phyloP scores from a whole-genome alignment of 2,888 invertebrate genomes.

The Malthinus seriepunctatus region DNA sequence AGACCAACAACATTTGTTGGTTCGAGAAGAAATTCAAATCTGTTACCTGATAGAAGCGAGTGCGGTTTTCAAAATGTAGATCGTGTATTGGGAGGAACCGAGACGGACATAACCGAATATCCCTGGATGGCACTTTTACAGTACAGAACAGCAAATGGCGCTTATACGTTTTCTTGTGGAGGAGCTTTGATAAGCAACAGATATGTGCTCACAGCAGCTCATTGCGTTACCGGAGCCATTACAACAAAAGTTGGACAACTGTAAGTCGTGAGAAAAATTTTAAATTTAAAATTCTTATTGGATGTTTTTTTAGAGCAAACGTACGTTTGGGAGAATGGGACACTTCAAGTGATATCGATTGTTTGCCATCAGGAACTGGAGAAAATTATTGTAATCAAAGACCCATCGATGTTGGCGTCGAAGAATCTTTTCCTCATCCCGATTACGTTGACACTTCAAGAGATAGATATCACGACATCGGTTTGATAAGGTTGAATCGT shows the following conservation, averaged over 20 bases:
- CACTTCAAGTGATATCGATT: slow-evolving; percentile 51
- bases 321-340: slow-evolving; percentile 58
- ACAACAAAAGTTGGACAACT: slow-evolving; percentile 6
- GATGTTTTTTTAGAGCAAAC: slow-evolving; percentile 36
- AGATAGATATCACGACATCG: slow-evolving; percentile 45
- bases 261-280: neutral
- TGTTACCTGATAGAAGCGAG: slow-evolving; percentile 36
- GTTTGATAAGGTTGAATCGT: slow-evolving; percentile 54
- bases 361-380: slow-evolving; percentile 40
- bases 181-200: slow-evolving; percentile 54
- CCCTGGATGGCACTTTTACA: slow-evolving; percentile 55
- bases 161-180: slow-evolving; percentile 43
- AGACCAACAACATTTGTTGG: neutral
- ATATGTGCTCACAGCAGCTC: slow-evolving; percentile 55
- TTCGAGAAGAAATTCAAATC: neutral
- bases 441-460: slow-evolving; percentile 35
- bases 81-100: slow-evolving; percentile 35
- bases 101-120: slow-evolving; percentile 51
- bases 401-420: slow-evolving; percentile 42
- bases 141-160: slow-evolving; percentile 39
- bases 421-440: slow-evolving; percentile 38
- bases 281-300: neutral
- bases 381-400: slow-evolving; percentile 36
- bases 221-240: slow-evolving; percentile 41
- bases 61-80: slow-evolving; percentile 43